Evolutionary conservation across 2,888 invertebrate species (phyloP).

Genomic region (Eupithecia centaureata): DNA sequence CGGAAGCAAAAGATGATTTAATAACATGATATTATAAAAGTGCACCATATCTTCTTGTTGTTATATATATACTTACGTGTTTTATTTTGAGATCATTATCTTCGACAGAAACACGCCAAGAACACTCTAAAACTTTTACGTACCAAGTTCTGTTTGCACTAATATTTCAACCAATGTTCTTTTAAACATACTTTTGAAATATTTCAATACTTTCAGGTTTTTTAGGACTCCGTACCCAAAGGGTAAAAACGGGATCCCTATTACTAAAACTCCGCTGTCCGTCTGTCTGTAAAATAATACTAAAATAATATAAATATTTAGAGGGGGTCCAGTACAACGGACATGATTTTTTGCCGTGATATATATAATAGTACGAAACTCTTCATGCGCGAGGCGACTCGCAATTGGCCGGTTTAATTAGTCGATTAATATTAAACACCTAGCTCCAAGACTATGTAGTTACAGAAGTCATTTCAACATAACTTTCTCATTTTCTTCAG

Average conservation of each 20-base stretch:
- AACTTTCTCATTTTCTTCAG: constrained; percentile 69
- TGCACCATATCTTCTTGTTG: neutral
- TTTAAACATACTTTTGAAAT: neutral
- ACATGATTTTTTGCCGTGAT: too few species aligned
- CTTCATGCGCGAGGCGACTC: too few species aligned
- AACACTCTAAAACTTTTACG: neutral
- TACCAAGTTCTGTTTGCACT: neutral
- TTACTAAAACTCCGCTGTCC: too few species aligned
- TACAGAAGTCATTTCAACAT: constrained; percentile 57
- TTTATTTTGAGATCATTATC: neutral
- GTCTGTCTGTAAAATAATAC: too few species aligned
- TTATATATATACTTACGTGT: neutral
- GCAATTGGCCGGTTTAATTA: neutral
- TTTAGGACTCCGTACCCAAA: too few species aligned
- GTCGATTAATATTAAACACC: neutral
- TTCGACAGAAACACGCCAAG: neutral
- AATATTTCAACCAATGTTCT: neutral
- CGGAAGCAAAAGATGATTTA: neutral
- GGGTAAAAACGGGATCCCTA: too few species aligned
- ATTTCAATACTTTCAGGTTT: neutral
- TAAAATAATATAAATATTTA: too few species aligned
- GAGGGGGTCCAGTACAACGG: too few species aligned
- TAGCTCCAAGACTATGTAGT: constrained; percentile 15
- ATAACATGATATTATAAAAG: neutral
- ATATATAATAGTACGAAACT: too few species aligned